Base-by-base conservation (phyloP, 2,113 vertebrate genomes). In the Paraplagusia blochii region DNA sequence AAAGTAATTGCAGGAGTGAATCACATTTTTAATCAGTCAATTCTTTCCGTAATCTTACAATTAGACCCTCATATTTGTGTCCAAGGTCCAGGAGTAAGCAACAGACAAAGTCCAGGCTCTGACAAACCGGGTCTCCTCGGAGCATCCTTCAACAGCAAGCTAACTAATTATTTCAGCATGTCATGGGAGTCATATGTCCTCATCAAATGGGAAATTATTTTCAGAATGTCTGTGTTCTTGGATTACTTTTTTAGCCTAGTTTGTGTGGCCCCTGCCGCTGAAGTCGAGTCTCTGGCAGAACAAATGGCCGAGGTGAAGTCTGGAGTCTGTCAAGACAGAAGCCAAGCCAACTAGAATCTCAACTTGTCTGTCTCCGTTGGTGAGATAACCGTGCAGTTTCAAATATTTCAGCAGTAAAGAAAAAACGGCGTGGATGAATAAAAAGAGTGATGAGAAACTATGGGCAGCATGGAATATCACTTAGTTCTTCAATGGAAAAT, bases 111-210 rank as follows among this genome's bases (percentile, higher is more conserved):
- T 50, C 44, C 72, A 73, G 74, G 66, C 64, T 74, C 66, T 80
- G 81, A 85, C 85, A 77, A 85, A 81, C 44, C 13, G 46, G 65
- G 66, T 74, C 64, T 82, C 75, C 45, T 34, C 7, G 63, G 68
- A 83, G 77, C 74, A 85, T 87, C 80, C 81, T 79, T 87, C 65
- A n/a, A 79, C 74, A 74, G 80, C 62, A 81, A 79, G 74, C 71
- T 77, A 79, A 74, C 82, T 87, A 89, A 91, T 88, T 88, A 88
- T 76, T 91, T 88, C 88, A 90, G 69, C 71, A 87, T 89, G 89
- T 75, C 72, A 58, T 35, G 13, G 75, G 76, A 69, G 66, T 90
- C 77, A 66, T 72, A 80, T 89, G 88, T 89, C 88, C 74, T 92
- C 87, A 88, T 89, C 80, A 84, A 82, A 85, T 74, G 77, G 80